These are phyloP conservation scores for Sebastes aleutianus DNA, from an alignment of 2,797 vertebrate genomes.

Conservation along the genomic window DNA sequence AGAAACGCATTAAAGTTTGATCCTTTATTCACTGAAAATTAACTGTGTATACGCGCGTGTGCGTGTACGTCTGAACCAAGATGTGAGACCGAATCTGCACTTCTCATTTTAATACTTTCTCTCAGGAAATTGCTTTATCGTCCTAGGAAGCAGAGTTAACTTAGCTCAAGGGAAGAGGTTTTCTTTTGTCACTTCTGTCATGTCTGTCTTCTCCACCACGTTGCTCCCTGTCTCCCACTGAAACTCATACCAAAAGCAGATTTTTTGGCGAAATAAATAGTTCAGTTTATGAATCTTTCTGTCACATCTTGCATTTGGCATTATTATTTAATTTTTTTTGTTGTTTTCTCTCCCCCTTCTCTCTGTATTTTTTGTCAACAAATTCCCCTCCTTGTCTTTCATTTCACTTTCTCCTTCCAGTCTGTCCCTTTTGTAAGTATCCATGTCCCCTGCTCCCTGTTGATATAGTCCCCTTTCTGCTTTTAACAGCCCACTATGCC, in stretches of 20 bases:
- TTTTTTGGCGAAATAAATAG: constrained; percentile 11
- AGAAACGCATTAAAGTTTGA: constrained; percentile 11
- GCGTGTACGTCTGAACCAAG: constrained; percentile 12
- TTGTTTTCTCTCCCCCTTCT: constrained; percentile 9
- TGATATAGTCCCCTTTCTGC: constrained; percentile 7
- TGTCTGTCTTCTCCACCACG: constrained; percentile 18
- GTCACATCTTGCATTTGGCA: constrained; percentile 2
- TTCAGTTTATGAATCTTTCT: constrained; percentile 7
- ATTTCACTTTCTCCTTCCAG: constrained; percentile 29
- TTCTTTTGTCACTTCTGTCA: constrained; percentile 25
- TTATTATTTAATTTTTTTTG: constrained; percentile 26
- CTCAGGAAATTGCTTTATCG: constrained; percentile 59
- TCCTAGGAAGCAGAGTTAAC: constrained; percentile 32
- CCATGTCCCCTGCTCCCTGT: constrained; percentile 9
- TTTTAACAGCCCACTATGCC: constrained; percentile 53
- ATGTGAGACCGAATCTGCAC: neutral
- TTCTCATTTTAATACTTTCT: constrained; percentile 52
- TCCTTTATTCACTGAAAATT: constrained; percentile 30
- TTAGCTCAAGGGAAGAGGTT: constrained; percentile 47
- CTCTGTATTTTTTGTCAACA: constrained; percentile 3
- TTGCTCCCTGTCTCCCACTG: constrained; percentile 3
- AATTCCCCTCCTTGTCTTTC: neutral
- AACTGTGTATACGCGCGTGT: neutral
- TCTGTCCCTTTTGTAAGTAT: constrained; percentile 72
- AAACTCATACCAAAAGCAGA: constrained; percentile 10